Evolutionary conservation across 2,888 invertebrate genomes (phyloP), one percentile per base, ranked within the genome.

Genomic region (Endomychus coccineus): DNA sequence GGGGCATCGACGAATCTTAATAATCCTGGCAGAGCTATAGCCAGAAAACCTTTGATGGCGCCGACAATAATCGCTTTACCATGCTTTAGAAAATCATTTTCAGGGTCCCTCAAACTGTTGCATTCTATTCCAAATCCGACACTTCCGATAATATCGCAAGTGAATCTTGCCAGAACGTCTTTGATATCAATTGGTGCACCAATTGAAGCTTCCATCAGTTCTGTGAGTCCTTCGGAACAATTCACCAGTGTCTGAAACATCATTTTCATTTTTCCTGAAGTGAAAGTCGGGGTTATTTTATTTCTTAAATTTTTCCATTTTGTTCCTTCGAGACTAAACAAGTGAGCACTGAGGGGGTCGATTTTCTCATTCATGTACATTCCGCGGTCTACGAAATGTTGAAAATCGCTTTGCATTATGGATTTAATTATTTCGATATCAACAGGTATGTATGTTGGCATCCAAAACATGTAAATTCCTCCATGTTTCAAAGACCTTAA

Each of bases 241-340:
- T 69, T 64, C 22, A 72, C 67, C 7, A 78, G 67, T 1, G 73
- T 67, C 1, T 66, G 66, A 47, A 74, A 77, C 74, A 79, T 76
- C 2, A 62, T 67, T 53, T 75, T 79, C 39, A 80, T 61, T 54
- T 78, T 79, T 3, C 74, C 76, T 0, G 77, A 69, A 0, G 79
- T 72, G 48, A 80, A 81, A 0, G 74, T 70, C 0, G 79, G 75
- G 1, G 78, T 70, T 48, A 81, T 58, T 46, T 78, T 77, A 0
- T 66, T 42, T 7, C 81, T 66, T 13, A 79, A 55, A n/a, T 61
- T 66, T 48, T 70, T 76, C 80, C 82, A 82, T 11, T 67, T 62
- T 7, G 67, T 58, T 0, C 73, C 75, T 17, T 63, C 62, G 19
- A 71, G 50, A 40, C 69, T 61, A 45, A 78, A 74, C 1, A 80